Conservation (phyloP, 2,113 vertebrate species). For the Prunella himalayana region DNA sequence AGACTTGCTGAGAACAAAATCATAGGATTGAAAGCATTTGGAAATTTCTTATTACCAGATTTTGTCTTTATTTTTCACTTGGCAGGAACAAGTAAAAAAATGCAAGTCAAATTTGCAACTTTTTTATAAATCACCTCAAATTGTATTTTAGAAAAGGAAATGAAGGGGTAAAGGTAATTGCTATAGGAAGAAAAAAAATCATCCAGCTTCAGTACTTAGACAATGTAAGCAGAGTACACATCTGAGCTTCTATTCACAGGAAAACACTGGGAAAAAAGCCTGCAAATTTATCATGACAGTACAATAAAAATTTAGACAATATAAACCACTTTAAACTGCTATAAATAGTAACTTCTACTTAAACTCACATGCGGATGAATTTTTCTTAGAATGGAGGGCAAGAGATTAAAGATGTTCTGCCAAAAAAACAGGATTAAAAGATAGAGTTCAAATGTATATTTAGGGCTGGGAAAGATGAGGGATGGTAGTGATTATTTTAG, state of each 20-base stretch:
- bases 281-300: slow-evolving; percentile 44
- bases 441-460: slow-evolving; percentile 23
- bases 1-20: neutral
- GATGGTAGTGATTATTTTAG: slow-evolving; percentile 48
- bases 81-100: neutral
- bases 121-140: neutral
- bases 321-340: slow-evolving; percentile 31
- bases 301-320: slow-evolving; percentile 54
- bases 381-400: neutral
- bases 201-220: neutral
- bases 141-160: neutral
- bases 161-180: neutral
- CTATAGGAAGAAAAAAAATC: neutral
- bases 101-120: neutral
- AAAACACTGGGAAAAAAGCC: neutral
- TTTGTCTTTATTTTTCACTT: neutral
- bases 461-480: slow-evolving; percentile 13
- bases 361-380: neutral
- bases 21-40: neutral
- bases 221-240: neutral
- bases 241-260: slow-evolving; percentile 25
- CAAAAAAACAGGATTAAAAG: slow-evolving; percentile 24
- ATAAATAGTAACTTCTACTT: slow-evolving; percentile 38
- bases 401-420: slow-evolving; percentile 34
- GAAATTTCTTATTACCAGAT: neutral